Evolutionary conservation across 1,140 invertebrate genomes (phyloP).

Genomic region (Teleogryllus occipitalis): DNA sequence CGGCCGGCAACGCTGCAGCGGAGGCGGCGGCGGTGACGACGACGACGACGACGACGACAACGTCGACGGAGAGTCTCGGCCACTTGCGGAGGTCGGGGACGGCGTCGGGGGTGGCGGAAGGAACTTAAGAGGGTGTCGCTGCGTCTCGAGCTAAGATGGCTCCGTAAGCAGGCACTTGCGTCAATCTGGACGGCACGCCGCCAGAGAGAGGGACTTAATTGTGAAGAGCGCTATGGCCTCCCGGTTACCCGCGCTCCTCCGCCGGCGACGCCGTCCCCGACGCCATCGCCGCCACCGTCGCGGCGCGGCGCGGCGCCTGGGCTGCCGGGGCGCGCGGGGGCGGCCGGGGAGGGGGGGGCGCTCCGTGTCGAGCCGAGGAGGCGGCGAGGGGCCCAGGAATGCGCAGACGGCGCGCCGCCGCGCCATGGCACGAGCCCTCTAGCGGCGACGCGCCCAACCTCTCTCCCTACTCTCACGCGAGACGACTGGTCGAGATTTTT

Average conservation of each 20-base stretch:
- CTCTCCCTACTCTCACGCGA: neutral
- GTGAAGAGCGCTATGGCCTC: neutral
- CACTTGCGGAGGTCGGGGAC: neutral
- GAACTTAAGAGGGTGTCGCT: neutral
- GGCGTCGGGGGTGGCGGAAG: neutral
- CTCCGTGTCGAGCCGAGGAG: too few relatives aligned
- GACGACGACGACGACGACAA: too few relatives aligned
- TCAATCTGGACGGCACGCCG: neutral
- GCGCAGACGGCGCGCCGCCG: too few relatives aligned
- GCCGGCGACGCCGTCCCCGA: too few relatives aligned
- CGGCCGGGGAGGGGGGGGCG: too few relatives aligned
- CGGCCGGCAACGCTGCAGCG: too few relatives aligned
- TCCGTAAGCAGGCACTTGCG: constrained; percentile 2
- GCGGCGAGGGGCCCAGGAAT: neutral
- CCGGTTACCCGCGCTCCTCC: neutral
- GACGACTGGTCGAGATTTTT: neutral
- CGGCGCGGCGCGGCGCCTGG: too few relatives aligned
- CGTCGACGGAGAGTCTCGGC: neutral
- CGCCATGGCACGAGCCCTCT: neutral
- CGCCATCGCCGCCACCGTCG: too few relatives aligned
- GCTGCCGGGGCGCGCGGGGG: too few relatives aligned
- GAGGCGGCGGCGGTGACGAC: too few relatives aligned
- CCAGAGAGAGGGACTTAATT: neutral
- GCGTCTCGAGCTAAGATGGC: neutral
- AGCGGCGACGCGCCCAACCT: neutral